Conservation (phyloP, 2,113 vertebrate genomes). For the Dicerorhinus sumatrensis region DNA sequence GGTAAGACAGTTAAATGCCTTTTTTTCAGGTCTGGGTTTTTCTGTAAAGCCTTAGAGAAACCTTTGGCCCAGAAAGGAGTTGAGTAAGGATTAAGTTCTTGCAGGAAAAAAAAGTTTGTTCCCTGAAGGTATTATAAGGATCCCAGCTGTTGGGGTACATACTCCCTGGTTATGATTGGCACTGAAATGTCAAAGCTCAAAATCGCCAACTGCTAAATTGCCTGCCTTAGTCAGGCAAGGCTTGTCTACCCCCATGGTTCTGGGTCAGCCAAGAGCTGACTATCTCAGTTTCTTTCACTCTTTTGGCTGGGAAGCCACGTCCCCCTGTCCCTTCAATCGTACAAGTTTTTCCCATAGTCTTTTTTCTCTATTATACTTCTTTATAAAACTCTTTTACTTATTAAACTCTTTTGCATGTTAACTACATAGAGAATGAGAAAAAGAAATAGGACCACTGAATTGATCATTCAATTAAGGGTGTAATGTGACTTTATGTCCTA, state of each 20-base stretch:
- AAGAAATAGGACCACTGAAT: background rate
- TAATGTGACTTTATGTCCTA: background rate
- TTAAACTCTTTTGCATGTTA: background rate
- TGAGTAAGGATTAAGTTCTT: conserved; percentile 77
- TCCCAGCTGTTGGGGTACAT: conserved; percentile 62
- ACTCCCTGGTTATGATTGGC: conserved; percentile 67
- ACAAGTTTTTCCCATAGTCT: background rate
- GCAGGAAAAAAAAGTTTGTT: conserved; percentile 52
- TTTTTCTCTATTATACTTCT: background rate
- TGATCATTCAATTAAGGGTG: background rate
- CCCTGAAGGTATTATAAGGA: conserved; percentile 68
- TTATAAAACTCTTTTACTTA: conserved; percentile 7
- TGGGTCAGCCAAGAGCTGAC: conserved; percentile 21
- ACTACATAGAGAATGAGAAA: background rate
- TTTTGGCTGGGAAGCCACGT: background rate
- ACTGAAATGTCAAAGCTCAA: conserved; percentile 74
- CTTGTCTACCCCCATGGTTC: background rate
- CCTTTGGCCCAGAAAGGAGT: conserved; percentile 75
- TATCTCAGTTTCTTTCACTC: background rate
- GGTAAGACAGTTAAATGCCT: conserved; percentile 47
- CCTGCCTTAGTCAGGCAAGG: conserved; percentile 45
- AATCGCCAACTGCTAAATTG: conserved; percentile 68
- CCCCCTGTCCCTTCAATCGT: background rate
- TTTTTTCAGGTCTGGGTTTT: conserved; percentile 64
- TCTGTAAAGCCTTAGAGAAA: conserved; percentile 72